Evolutionary conservation across 2,888 invertebrate species (phyloP).

Genomic region (Adelphocoris suturalis): DNA sequence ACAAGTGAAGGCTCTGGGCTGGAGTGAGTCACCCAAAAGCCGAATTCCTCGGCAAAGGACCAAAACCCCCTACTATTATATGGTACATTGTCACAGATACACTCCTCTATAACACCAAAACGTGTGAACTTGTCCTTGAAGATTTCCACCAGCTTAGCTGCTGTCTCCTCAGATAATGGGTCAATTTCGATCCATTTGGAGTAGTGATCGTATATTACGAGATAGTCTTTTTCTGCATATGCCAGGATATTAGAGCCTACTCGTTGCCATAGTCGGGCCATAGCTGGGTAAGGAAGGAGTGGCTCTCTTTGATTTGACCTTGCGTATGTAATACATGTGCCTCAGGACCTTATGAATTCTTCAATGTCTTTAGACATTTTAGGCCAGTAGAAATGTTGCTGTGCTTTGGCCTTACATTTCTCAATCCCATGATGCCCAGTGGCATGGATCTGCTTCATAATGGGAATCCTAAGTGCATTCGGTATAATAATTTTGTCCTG

Average conservation of each 20-base stretch:
- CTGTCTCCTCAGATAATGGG: conserved; percentile 28
- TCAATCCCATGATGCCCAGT: conserved; percentile 33
- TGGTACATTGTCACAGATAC: conserved; percentile 50
- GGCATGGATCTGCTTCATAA: conserved; percentile 24
- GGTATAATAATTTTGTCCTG: conserved; percentile 55
- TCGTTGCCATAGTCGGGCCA: conserved; percentile 7
- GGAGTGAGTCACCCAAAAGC: conserved; percentile 38
- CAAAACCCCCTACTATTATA: conserved; percentile 34
- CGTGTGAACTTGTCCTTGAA: conserved; percentile 56
- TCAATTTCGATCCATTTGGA: conserved; percentile 58
- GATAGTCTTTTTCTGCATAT: conserved; percentile 32
- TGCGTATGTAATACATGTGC: not conserved
- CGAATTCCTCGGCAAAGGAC: conserved; percentile 43
- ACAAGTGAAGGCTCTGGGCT: conserved; percentile 49
- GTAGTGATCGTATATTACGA: conserved; percentile 51
- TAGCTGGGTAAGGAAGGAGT: not conserved
- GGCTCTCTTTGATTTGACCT: conserved; percentile 49
- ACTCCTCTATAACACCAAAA: conserved; percentile 45
- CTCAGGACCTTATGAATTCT: conserved; percentile 5
- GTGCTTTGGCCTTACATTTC: conserved; percentile 48
- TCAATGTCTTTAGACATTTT: not conserved
- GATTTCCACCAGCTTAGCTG: not conserved
- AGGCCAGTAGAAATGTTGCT: conserved; percentile 39
- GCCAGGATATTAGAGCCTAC: conserved; percentile 35
- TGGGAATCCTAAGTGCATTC: not conserved